Evolutionary conservation across 2,113 vertebrate genomes (phyloP), one percentile per base, ranked within the genome.

Genomic region (Plectropomus leopardus): DNA sequence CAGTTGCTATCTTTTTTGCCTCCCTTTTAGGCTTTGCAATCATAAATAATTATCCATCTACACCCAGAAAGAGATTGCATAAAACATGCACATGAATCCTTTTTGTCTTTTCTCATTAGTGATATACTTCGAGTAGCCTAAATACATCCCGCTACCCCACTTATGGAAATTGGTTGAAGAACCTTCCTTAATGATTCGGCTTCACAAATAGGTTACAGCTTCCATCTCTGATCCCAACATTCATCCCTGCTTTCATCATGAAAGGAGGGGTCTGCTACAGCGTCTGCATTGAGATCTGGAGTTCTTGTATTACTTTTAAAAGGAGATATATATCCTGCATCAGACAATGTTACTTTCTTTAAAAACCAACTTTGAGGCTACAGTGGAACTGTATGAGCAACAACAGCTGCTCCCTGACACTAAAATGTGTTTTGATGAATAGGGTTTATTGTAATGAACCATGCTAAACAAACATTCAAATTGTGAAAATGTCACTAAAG

Each of bases 71-170:
- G 88, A 88, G 92, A 94, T 93, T 90, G 92, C 93, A 95, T 95
- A 93, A 95, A 95, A 95, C 92, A 94, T 94, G 94, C 93, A 93
- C 89, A 93, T 86, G 90, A 92, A 92, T 93, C 86, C 90, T 95
- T 95, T 94, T 95, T 94, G 93, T 94, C 92, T 95, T 92, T 93
- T 94, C 94, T 95, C 94, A 95, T 95, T 95, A 95, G 91, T 93
- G 91, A 90, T 91, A 93, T 90, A 92, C 90, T 95, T 94, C 82
- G 88, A 90, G 89, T 92, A 91, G 93, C 93, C 90, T 94, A 94
- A 95, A 95, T 92, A 94, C 94, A 95, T 95, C 93, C 94, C 89
- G 82, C 88, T 89, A 93, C 84, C 91, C 87, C 93, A 93, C 86
- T 94, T 94, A 93, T 94, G 90, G 89, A 94, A 94, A 95, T 93